Percentiles rank a stretch among this genome's conserved stretches.
phyloP scores from a whole-genome alignment of 2,888 invertebrate genomes.

The Chymomyza fuscimana region DNA sequence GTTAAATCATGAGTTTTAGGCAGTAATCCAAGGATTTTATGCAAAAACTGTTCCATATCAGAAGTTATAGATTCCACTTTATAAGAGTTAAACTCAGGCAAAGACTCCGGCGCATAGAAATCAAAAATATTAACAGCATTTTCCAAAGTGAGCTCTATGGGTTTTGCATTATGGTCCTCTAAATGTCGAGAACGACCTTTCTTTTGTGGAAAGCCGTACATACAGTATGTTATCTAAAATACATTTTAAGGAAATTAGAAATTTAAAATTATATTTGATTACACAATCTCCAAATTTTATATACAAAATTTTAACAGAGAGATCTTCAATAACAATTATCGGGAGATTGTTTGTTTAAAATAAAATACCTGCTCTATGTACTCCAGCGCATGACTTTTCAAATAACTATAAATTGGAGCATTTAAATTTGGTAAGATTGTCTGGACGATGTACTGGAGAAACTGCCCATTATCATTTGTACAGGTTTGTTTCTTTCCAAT shows the following conservation, averaged over 20 bases:
- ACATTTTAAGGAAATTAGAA: neutral
- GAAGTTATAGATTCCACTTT: slow-evolving; percentile 88
- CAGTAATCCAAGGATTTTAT: slow-evolving; percentile 85
- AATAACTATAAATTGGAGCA: slow-evolving; percentile 83
- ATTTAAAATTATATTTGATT: neutral
- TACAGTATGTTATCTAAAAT: slow-evolving; percentile 84
- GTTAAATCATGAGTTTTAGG: slow-evolving; percentile 86
- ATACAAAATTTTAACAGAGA: too few relatives aligned
- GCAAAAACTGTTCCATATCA: slow-evolving; percentile 88
- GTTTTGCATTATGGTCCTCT: slow-evolving; percentile 85
- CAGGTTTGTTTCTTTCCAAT: slow-evolving; percentile 90
- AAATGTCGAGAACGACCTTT: slow-evolving; percentile 80
- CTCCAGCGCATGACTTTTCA: slow-evolving; percentile 85
- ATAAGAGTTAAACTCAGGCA: slow-evolving; percentile 91
- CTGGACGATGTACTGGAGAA: slow-evolving; percentile 88
- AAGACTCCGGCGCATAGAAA: slow-evolving; percentile 87
- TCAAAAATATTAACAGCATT: slow-evolving; percentile 88
- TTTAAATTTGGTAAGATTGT: slow-evolving; percentile 85
- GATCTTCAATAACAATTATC: too few relatives aligned
- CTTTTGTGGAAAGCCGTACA: slow-evolving; percentile 90
- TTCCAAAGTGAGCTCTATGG: slow-evolving; percentile 86
- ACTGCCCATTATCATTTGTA: slow-evolving; percentile 86
- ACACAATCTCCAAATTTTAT: neutral
- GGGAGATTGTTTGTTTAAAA: too few relatives aligned
- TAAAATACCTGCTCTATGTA: slow-evolving; percentile 86